Evolutionary conservation across 64 coral and sea anemone genomes (phyloP).

Genomic region (Actinia tenebrosa): DNA sequence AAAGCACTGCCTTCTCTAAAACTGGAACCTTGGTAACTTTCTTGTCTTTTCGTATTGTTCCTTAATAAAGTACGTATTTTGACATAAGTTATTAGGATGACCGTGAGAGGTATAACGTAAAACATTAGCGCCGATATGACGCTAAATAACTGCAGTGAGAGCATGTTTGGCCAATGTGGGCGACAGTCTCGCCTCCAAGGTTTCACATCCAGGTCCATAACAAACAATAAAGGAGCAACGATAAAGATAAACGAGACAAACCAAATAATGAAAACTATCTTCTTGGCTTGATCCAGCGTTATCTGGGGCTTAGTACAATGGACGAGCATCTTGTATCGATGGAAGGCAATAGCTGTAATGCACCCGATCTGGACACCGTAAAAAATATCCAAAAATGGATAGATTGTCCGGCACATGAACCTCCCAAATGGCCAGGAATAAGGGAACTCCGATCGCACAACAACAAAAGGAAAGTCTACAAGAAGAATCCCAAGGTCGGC

Average conservation of each 20-base stretch:
- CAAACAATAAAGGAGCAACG: constrained; percentile 54
- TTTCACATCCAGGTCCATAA: constrained; percentile 52
- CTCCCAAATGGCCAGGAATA: constrained; percentile 74
- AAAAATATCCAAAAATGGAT: constrained; percentile 58
- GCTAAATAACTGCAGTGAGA: constrained; percentile 30
- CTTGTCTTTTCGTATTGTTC: constrained; percentile 30
- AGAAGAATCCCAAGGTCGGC: constrained; percentile 62
- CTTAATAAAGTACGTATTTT: constrained; percentile 43
- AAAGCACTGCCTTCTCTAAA: neutral
- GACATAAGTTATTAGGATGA: constrained; percentile 58
- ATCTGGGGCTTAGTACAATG: constrained; percentile 59
- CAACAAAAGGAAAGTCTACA: constrained; percentile 31
- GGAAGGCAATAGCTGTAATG: constrained; percentile 70
- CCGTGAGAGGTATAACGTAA: constrained; percentile 40
- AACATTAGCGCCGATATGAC: neutral
- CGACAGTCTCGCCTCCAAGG: constrained; percentile 8
- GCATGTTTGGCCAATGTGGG: constrained; percentile 20
- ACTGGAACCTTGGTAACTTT: constrained; percentile 13
- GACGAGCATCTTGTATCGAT: constrained; percentile 77
- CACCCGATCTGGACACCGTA: constrained; percentile 42
- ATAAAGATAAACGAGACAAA: constrained; percentile 38
- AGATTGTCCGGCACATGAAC: constrained; percentile 42
- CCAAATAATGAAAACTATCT: constrained; percentile 69
- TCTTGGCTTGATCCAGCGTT: constrained; percentile 33
- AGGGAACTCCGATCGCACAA: constrained; percentile 43